Percentiles rank a stretch among this genome's conserved stretches.
These are phyloP conservation scores for Pao palembangensis DNA, from an alignment of 2,113 vertebrate genomes.

Conservation along the genomic window DNA sequence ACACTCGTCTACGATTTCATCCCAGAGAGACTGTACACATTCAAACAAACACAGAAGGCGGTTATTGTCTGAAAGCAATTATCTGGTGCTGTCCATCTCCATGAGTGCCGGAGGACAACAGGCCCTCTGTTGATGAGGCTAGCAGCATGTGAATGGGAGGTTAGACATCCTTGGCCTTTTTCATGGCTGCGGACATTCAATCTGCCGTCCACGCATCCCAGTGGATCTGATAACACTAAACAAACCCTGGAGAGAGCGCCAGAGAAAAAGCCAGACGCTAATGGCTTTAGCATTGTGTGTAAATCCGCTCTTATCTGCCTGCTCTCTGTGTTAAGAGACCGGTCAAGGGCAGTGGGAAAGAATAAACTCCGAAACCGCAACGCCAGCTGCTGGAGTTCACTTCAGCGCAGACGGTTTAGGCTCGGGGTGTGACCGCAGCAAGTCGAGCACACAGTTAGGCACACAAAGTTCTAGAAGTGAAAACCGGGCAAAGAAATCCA, in stretches of 20 bases:
- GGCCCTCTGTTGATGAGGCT: conserved; percentile 68
- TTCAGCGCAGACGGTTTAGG: conserved; percentile 37
- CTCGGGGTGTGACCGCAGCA: conserved; percentile 1
- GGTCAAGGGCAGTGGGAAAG: conserved; percentile 65
- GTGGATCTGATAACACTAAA: conserved; percentile 72
- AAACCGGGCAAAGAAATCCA: conserved; percentile 1
- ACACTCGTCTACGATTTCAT: conserved; percentile 64
- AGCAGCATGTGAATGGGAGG: conserved; percentile 68
- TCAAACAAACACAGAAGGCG: conserved; percentile 63
- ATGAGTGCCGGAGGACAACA: conserved; percentile 66
- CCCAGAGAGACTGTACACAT: conserved; percentile 66
- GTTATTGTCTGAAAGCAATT: conserved; percentile 69
- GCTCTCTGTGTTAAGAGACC: conserved; percentile 67
- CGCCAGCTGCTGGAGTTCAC: conserved; percentile 34
- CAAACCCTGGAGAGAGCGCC: conserved; percentile 58
- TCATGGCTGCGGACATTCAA: conserved; percentile 69
- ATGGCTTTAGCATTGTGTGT: conserved; percentile 73
- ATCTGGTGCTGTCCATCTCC: conserved; percentile 72
- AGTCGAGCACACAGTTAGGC: neutral
- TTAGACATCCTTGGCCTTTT: conserved; percentile 73
- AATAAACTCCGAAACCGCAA: conserved; percentile 45
- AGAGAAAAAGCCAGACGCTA: conserved; percentile 59
- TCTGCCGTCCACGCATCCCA: conserved; percentile 71
- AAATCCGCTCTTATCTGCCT: conserved; percentile 71
- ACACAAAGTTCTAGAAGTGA: too few relatives aligned